Conservation (phyloP, 2,797 vertebrate species). For the Synaphobranchus kaupii region DNA sequence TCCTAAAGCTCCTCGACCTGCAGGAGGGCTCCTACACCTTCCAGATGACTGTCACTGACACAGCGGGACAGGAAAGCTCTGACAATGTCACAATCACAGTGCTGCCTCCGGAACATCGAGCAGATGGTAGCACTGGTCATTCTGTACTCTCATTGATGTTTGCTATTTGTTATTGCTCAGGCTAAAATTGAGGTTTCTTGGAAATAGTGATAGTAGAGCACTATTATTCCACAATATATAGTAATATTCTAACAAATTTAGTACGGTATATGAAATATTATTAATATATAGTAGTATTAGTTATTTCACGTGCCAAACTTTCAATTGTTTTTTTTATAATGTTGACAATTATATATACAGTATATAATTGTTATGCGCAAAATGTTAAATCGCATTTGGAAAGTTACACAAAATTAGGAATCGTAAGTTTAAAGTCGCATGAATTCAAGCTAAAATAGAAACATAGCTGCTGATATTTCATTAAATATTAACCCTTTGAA, state of each 20-base stretch:
- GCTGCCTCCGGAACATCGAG: conserved; percentile 77
- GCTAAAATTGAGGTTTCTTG: too few species aligned
- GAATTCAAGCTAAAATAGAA: not conserved
- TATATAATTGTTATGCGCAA: not conserved
- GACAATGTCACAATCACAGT: conserved; percentile 89
- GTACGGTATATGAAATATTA: not conserved
- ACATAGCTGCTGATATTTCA: not conserved
- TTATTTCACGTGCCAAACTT: not conserved
- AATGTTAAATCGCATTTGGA: too few species aligned
- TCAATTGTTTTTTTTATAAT: not conserved
- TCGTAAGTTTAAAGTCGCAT: too few species aligned
- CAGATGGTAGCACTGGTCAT: conserved; percentile 70
- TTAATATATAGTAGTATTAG: not conserved
- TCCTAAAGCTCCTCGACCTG: conserved; percentile 84
- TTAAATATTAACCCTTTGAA: not conserved
- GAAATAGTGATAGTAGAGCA: too few species aligned
- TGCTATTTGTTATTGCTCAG: not conserved
- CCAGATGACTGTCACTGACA: conserved; percentile 88
- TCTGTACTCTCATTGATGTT: not conserved
- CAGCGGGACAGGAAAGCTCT: conserved; percentile 80
- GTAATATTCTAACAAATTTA: too few species aligned
- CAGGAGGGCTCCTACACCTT: conserved; percentile 85
- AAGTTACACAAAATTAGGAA: too few species aligned
- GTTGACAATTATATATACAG: not conserved
- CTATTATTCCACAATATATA: too few species aligned